A percentile compares a stretch with the other conserved stretches of the same genome.
phyloP scores from a whole-genome alignment of 2,888 invertebrate species.

The Plagiodera versicolora region DNA sequence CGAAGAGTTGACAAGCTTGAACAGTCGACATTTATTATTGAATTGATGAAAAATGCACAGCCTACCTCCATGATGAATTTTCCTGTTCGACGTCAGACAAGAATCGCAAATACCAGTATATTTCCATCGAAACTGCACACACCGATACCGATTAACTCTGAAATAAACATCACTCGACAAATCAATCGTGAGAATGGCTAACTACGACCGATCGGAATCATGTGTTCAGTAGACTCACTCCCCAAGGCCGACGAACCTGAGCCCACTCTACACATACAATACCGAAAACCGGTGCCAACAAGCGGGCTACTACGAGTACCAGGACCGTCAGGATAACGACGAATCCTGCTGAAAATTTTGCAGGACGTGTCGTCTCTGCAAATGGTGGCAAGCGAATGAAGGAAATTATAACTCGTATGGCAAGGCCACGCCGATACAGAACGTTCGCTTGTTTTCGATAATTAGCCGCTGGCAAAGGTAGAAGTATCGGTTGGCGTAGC shows the following conservation, averaged over 20 bases:
- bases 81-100: not conserved
- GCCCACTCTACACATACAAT: constrained; percentile 39
- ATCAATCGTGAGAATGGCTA: constrained; percentile 41
- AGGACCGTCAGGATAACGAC: constrained; percentile 20
- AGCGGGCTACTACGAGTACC: not conserved
- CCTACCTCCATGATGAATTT: not conserved
- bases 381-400: constrained; percentile 2
- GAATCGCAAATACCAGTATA: not conserved
- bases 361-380: constrained; percentile 9
- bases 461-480: constrained; percentile 14
- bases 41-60: not conserved
- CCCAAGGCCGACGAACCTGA: constrained; percentile 47
- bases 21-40: no score
- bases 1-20: no score
- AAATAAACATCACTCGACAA: constrained; percentile 26
- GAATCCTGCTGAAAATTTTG: not conserved
- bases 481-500: not conserved
- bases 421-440: constrained; percentile 6
- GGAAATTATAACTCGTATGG: not conserved
- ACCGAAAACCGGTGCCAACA: not conserved
- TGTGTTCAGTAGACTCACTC: constrained; percentile 38
- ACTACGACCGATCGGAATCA: constrained; percentile 47
- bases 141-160: constrained; percentile 10
- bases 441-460: not conserved
- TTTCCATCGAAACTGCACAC: constrained; percentile 6